These are phyloP conservation scores for Rana temporaria DNA, from an alignment of 2,113 vertebrate genomes.

Conservation along the genomic window DNA sequence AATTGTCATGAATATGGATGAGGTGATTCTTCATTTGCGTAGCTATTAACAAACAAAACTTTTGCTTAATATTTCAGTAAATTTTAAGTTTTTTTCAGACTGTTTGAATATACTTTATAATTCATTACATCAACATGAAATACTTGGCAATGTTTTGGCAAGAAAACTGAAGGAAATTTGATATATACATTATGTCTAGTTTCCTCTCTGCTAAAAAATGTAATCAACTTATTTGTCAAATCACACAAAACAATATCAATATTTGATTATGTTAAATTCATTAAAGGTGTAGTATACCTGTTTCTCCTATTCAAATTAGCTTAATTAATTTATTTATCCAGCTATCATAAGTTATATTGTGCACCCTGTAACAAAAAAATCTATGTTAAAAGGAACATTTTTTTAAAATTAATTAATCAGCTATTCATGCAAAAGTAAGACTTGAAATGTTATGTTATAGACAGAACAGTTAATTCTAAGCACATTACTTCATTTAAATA, in stretches of 20 bases:
- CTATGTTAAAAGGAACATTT: not conserved
- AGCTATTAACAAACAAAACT: conserved; percentile 60
- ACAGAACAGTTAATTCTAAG: not conserved
- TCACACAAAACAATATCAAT: conserved; percentile 30
- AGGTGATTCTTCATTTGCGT: conserved; percentile 70
- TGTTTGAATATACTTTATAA: not conserved
- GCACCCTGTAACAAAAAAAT: conserved; percentile 20
- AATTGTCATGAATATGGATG: conserved; percentile 75
- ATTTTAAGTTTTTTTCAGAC: conserved; percentile 23
- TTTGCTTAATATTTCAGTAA: conserved; percentile 59
- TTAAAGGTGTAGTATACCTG: conserved; percentile 39
- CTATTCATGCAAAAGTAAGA: not conserved
- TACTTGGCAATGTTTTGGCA: not conserved
- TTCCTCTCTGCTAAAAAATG: conserved; percentile 7
- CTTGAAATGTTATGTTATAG: not conserved
- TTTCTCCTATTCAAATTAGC: conserved; percentile 15
- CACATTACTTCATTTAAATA: not conserved
- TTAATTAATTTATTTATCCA: not conserved
- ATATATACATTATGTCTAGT: conserved; percentile 28
- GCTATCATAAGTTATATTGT: not conserved
- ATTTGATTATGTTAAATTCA: conserved; percentile 46
- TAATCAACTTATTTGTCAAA: conserved; percentile 46
- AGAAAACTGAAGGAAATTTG: conserved; percentile 18
- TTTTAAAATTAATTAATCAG: conserved; percentile 19
- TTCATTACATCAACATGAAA: not conserved